phyloP scores from a whole-genome alignment of 2,888 invertebrate genomes.

The Acanthococcus lagerstroemiae region DNA sequence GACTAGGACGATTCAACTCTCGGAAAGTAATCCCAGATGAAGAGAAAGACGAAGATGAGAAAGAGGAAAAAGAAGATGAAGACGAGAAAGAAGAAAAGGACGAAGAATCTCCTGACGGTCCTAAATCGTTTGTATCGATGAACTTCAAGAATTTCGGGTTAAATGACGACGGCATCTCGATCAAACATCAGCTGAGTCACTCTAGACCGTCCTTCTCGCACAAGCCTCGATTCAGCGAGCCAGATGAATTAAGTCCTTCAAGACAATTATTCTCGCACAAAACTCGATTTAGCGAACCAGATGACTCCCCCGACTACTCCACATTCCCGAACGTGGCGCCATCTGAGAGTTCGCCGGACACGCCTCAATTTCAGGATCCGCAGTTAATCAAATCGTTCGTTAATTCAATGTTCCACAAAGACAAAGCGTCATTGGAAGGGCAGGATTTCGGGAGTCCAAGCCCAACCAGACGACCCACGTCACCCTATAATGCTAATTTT shows the following conservation, averaged over 20 bases:
- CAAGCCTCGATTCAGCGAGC: background rate
- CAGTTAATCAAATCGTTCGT: slow-evolving; percentile 1
- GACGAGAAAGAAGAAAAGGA: slow-evolving; percentile 8
- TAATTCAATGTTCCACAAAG: slow-evolving; percentile 9
- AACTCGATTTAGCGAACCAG: background rate
- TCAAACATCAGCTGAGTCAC: slow-evolving; percentile 6
- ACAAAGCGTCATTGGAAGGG: background rate
- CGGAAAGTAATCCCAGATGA: background rate
- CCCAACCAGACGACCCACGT: background rate
- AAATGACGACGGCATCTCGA: slow-evolving; percentile 12
- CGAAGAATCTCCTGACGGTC: background rate
- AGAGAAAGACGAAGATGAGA: slow-evolving; percentile 1
- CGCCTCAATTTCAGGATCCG: background rate
- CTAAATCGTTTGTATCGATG: slow-evolving; percentile 23
- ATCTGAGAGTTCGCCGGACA: background rate
- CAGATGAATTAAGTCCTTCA: background rate
- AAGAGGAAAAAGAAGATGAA: slow-evolving; percentile 2
- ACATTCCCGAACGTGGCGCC: background rate
- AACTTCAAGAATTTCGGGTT: slow-evolving; percentile 4
- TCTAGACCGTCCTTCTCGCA: background rate
- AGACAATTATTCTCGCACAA: background rate
- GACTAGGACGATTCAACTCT: background rate
- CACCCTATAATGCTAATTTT: slow-evolving; percentile 4
- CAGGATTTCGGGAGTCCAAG: background rate
- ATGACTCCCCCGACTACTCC: background rate